phyloP scores from a whole-genome alignment of 2,113 vertebrate genomes.

The Rhinichthys klamathensis region DNA sequence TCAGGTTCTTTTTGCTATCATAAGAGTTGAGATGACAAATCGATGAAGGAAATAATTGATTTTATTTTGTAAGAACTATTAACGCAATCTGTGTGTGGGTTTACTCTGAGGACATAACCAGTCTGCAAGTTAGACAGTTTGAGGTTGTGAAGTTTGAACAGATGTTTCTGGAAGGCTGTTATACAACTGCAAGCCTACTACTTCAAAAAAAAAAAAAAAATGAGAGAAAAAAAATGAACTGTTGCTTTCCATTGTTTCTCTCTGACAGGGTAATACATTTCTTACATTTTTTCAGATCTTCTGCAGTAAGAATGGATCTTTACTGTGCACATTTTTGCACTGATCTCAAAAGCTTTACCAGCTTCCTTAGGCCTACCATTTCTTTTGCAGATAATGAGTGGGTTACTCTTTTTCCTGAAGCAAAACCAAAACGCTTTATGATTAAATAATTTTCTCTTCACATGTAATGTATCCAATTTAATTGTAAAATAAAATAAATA shows the following conservation, averaged over 20 bases:
- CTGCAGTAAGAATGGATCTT: neutral
- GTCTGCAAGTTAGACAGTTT: constrained; percentile 16
- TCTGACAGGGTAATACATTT: constrained; percentile 19
- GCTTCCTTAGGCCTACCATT: neutral
- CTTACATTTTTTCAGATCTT: neutral
- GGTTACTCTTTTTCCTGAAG: neutral
- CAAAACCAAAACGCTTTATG: neutral
- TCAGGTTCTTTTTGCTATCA: neutral
- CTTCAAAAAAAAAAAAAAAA: neutral
- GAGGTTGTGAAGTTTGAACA: constrained; percentile 8
- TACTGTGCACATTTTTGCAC: neutral
- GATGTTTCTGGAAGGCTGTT: neutral
- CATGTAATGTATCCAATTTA: neutral
- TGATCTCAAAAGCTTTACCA: neutral
- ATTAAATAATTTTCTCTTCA: neutral
- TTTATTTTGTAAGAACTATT: neutral
- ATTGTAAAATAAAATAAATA: neutral
- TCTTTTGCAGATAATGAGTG: neutral
- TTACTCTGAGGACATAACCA: neutral
- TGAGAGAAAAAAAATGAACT: neutral
- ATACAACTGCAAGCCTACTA: constrained; percentile 1
- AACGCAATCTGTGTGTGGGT: neutral
- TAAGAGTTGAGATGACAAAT: neutral
- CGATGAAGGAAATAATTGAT: neutral
- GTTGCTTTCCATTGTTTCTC: constrained; percentile 22